Conservation (phyloP, 2,113 vertebrate genomes). For the Menidia beryllina region DNA sequence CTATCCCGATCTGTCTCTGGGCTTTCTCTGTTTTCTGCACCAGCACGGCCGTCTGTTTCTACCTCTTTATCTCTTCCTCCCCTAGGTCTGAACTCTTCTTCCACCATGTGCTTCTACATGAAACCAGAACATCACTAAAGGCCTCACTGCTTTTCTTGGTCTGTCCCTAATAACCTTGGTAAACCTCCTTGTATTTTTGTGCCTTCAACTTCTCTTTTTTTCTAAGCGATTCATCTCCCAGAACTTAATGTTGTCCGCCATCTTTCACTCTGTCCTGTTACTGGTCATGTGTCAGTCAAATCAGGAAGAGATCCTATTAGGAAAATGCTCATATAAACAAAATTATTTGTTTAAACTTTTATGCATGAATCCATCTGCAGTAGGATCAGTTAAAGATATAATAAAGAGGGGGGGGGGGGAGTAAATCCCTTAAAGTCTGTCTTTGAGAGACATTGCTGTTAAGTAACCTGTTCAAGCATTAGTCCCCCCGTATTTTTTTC, state of each 20-base stretch:
- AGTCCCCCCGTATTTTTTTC: too few species aligned
- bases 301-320: neutral
- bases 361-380: too few species aligned
- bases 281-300: slow-evolving; percentile 13
- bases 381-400: too few species aligned
- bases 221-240: slow-evolving; percentile 41
- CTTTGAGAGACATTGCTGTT: too few species aligned
- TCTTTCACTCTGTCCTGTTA: slow-evolving; percentile 23
- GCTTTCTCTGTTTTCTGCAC: slow-evolving; percentile 66
- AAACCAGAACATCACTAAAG: slow-evolving; percentile 99
- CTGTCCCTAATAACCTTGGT: slow-evolving; percentile 98
- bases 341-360: too few species aligned
- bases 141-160: slow-evolving; percentile 99
- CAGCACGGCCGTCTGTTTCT: slow-evolving; percentile 77
- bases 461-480: too few species aligned
- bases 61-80: slow-evolving; percentile 90
- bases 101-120: slow-evolving; percentile 99
- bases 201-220: slow-evolving; percentile 52
- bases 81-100: slow-evolving; percentile 97
- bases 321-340: too few species aligned
- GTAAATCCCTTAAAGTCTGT: too few species aligned
- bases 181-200: slow-evolving; percentile 87
- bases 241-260: slow-evolving; percentile 44
- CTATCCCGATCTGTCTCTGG: slow-evolving; percentile 45
- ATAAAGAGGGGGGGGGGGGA: too few species aligned